phyloP scores from a whole-genome alignment of 2,113 vertebrate genomes.

The Hippocampus barbouri region DNA sequence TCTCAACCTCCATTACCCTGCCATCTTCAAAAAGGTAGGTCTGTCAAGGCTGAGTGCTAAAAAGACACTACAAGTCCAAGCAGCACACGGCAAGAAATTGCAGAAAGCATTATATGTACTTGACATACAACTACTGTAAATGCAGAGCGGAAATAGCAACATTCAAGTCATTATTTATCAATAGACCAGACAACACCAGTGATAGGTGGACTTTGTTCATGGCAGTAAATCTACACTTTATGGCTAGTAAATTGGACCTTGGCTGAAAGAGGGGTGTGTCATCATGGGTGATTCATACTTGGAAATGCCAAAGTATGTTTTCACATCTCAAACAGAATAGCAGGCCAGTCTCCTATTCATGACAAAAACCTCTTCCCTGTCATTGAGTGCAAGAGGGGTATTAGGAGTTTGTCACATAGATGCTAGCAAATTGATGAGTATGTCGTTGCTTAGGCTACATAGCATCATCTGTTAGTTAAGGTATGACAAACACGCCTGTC shows the following conservation, averaged over 20 bases:
- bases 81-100: neutral
- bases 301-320: neutral
- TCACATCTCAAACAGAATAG: neutral
- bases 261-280: neutral
- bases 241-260: neutral
- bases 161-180: conserved; percentile 21
- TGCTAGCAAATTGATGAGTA: neutral
- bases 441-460: neutral
- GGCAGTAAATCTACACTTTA: neutral
- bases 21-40: conserved; percentile 53
- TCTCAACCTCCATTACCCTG: conserved; percentile 40
- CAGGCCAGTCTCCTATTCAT: neutral
- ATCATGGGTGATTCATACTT: conserved; percentile 2
- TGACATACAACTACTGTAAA: conserved; percentile 21
- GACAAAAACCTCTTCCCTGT: neutral
- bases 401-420: conserved; percentile 18
- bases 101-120: conserved; percentile 7
- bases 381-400: neutral
- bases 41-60: conserved; percentile 48
- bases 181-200: neutral
- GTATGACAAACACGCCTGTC: neutral
- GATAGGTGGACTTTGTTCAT: neutral
- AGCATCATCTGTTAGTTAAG: neutral
- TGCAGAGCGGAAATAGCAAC: conserved; percentile 32
- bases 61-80: conserved; percentile 34